Percentiles rank a stretch among this genome's conserved stretches.
Evolutionary conservation across 2,888 invertebrate species (phyloP).

Genomic region (Leptopterna dolabrata): DNA sequence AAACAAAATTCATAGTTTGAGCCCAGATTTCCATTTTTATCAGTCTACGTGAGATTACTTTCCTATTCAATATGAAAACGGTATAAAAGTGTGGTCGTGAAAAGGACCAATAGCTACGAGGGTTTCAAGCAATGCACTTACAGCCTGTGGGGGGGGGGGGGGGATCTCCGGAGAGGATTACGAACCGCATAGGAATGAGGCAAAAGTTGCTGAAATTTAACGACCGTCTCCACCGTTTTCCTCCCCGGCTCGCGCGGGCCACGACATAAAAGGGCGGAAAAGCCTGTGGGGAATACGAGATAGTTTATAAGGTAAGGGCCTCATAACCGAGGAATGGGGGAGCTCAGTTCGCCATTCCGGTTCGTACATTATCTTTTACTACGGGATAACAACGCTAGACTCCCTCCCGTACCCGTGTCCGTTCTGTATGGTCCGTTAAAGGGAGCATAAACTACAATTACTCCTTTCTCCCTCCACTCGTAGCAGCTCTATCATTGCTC

Average conservation of each 20-base stretch:
- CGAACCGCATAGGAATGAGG: conserved; percentile 36
- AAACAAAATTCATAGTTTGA: neutral
- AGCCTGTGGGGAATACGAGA: conserved; percentile 28
- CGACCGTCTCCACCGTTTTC: neutral
- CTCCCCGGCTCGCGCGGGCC: neutral
- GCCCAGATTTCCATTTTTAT: neutral
- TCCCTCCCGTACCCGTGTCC: neutral
- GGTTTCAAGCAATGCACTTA: conserved; percentile 24
- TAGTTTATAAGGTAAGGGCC: conserved; percentile 26
- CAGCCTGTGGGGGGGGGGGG: no score
- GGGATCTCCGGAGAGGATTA: neutral
- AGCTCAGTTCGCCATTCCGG: conserved; percentile 13
- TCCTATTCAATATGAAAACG: neutral
- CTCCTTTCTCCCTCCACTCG: conserved; percentile 4
- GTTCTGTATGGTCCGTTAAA: conserved; percentile 39
- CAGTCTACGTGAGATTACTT: neutral
- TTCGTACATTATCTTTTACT: conserved; percentile 48
- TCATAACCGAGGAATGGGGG: conserved; percentile 15
- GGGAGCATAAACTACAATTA: conserved; percentile 38
- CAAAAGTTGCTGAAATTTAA: conserved; percentile 32
- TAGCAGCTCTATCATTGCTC: conserved; percentile 28
- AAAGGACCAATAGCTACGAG: neutral
- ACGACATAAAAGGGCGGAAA: conserved; percentile 15
- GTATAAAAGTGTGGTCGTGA: neutral
- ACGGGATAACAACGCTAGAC: conserved; percentile 48